These are phyloP conservation scores for Halcyon chelicuti DNA, from an alignment of 2,797 vertebrate species.

Conservation along the genomic window DNA sequence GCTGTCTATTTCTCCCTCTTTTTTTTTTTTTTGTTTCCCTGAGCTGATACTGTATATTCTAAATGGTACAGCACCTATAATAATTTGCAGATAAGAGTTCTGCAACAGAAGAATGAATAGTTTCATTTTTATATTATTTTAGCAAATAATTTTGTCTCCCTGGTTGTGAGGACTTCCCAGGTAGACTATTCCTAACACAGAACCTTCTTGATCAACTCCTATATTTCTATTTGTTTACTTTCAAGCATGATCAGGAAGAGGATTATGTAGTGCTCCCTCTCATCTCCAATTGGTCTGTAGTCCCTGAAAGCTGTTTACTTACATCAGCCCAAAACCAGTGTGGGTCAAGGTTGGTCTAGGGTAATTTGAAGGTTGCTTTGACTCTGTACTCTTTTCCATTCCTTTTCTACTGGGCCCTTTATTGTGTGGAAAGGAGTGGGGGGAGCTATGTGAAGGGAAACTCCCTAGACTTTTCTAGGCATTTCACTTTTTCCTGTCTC, in stretches of 20 bases:
- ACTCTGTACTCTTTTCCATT: background rate
- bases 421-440: background rate
- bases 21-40: background rate
- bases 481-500: background rate
- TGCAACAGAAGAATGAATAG: background rate
- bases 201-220: background rate
- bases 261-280: background rate
- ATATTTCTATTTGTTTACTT: background rate
- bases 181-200: accelerated
- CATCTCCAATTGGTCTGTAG: background rate
- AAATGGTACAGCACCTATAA: background rate
- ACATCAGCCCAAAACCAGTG: background rate
- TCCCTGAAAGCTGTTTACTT: background rate
- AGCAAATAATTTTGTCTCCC: background rate
- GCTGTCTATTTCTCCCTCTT: background rate
- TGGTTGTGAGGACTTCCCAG: background rate
- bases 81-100: background rate
- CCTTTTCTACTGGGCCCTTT: background rate
- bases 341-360: background rate
- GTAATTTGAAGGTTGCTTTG: background rate
- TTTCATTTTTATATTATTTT: background rate
- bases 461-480: background rate
- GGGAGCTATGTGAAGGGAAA: background rate
- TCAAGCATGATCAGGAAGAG: background rate
- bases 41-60: background rate